phyloP scores from a whole-genome alignment of 2,113 vertebrate genomes.

The Oncorhynchus masou region DNA sequence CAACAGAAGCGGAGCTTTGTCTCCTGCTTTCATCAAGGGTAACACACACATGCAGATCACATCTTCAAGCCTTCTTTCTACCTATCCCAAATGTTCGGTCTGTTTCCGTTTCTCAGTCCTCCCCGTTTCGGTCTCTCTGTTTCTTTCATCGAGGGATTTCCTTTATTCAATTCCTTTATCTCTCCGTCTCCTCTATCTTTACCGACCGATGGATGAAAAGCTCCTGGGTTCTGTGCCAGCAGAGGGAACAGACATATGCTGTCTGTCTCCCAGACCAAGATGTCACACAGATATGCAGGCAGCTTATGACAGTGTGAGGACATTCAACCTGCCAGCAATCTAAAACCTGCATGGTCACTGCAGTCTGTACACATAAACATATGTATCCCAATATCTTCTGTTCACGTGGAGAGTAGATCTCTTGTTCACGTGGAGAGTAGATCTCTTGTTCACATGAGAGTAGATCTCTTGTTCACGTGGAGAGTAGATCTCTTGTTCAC shows the following conservation, averaged over 20 bases:
- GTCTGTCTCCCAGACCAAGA: constrained; percentile 35
- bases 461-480: no score
- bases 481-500: no score
- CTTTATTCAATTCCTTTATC: constrained; percentile 35
- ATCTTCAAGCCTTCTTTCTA: constrained; percentile 52
- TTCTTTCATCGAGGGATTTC: constrained; percentile 5
- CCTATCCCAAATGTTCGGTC: constrained; percentile 40
- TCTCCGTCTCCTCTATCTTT: constrained; percentile 11
- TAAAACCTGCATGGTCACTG: background rate
- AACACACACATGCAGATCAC: constrained; percentile 6
- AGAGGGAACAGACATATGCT: constrained; percentile 11
- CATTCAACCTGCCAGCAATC: constrained; percentile 27
- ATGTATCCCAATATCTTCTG: no score
- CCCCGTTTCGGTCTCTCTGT: constrained; percentile 21
- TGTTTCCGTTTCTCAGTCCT: constrained; percentile 39
- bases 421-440: no score
- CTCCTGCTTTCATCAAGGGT: constrained; percentile 60
- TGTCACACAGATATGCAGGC: constrained; percentile 38
- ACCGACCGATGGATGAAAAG: background rate
- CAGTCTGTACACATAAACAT: background rate
- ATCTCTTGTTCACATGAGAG: no score
- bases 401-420: no score
- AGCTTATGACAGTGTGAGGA: constrained; percentile 48
- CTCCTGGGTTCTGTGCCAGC: constrained; percentile 10
- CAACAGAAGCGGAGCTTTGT: constrained; percentile 69